Base-by-base conservation (phyloP, 2,888 invertebrate species). In the Alloscopus bannaensis region DNA sequence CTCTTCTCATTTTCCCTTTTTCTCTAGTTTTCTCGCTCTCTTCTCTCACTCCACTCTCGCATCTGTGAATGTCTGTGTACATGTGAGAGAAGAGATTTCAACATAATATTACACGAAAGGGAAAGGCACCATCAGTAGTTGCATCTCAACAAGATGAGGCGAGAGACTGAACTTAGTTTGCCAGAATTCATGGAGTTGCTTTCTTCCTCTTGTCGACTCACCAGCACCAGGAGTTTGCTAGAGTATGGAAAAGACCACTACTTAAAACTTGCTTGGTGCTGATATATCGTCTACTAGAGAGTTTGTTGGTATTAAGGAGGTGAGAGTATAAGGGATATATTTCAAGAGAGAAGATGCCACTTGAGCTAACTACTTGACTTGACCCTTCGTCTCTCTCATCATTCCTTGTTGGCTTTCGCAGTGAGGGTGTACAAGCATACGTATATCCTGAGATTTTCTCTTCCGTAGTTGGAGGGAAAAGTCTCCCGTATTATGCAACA, bases 311-410 rank as follows among this genome's bases (percentile, higher is more conserved):
- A 40, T 65, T 31, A 64, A n/a, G 65, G 36, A 59, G 55, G 3
- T n/a, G n/a, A 64, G 57, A 52, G 31, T 60, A n/a, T n/a, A n/a
- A 60, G 62, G 52, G 57, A 28, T 60, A 40, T 60, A 36, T 42
- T 57, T 73, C 28, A 64, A n/a, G 18, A 42, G 42, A 64, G 45
- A 75, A 59, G 65, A 50, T 69, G 76, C 68, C 52, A 36, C 76
- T 76, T 69, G 57, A 70, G 57, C 70, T 62, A 80, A 80, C 80
- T 72, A 68, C 72, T 80, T 73, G 71, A 79, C 79, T 79, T 79
- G 80, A 80, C 80, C 80, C 80, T 73, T 62, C 72, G 50, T 79
- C 68, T 68, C 40, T 42, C 52, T 62, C 72, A 42, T 79, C 68
- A 75, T 50, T 42, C 52, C 70, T 60, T 55, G 31, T 64, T 69